Evolutionary conservation across 2,888 invertebrate species (phyloP).

Genomic region (Eilema sororculum): DNA sequence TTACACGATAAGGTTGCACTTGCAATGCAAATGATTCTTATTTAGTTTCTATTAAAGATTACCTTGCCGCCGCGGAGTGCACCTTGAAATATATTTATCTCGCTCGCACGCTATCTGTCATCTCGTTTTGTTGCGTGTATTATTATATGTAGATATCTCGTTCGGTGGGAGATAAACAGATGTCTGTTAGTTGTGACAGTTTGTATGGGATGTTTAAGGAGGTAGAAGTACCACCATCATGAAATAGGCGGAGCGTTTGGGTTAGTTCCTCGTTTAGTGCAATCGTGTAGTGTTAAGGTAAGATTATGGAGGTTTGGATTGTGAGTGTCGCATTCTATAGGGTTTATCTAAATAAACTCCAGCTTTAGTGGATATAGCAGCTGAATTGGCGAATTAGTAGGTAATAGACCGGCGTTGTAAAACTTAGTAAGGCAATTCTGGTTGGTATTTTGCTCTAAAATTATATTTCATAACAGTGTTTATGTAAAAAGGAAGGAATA

Average conservation of each 20-base stretch:
- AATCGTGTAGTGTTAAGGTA: slow-evolving; percentile 52
- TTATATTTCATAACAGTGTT: slow-evolving; percentile 25
- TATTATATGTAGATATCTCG: slow-evolving; percentile 84
- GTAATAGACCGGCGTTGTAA: slow-evolving; percentile 31
- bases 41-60: slow-evolving; percentile 69
- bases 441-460: slow-evolving; percentile 29
- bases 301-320: slow-evolving; percentile 61
- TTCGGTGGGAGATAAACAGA: slow-evolving; percentile 81
- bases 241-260: slow-evolving; percentile 81
- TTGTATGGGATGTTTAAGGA: slow-evolving; percentile 66
- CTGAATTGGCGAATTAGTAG: slow-evolving; percentile 39
- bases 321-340: slow-evolving; percentile 47
- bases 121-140: slow-evolving; percentile 80
- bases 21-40: slow-evolving; percentile 71
- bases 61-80: slow-evolving; percentile 71
- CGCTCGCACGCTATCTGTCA: slow-evolving; percentile 71
- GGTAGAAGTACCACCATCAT: slow-evolving; percentile 80
- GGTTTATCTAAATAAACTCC: slow-evolving; percentile 53
- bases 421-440: slow-evolving; percentile 43
- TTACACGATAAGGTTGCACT: slow-evolving; percentile 78
- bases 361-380: slow-evolving; percentile 41
- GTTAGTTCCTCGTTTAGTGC: slow-evolving; percentile 57
- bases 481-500: slow-evolving; percentile 4
- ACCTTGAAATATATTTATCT: slow-evolving; percentile 79
- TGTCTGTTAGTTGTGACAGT: slow-evolving; percentile 76